Percentiles rank a stretch among this genome's conserved stretches.
Evolutionary conservation across 1,140 invertebrate genomes (phyloP).

Genomic region (Anadara kagoshimensis): DNA sequence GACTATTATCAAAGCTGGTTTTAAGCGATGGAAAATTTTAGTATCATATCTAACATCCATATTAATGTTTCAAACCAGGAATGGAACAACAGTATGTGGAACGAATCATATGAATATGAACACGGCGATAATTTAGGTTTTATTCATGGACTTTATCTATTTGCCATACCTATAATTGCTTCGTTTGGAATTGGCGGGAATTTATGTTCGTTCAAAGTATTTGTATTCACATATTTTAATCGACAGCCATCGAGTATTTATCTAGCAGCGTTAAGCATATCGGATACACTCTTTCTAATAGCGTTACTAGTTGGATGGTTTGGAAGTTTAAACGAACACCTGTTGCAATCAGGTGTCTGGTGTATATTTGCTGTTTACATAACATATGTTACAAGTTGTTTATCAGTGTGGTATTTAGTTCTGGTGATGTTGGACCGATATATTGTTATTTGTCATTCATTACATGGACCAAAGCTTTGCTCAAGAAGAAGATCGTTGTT

Average conservation of each 20-base stretch:
- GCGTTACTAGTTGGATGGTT: conserved; percentile 77
- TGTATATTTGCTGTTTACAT: conserved; percentile 67
- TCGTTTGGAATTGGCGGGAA: conserved; percentile 77
- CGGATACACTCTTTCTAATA: conserved; percentile 77
- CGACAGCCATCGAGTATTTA: conserved; percentile 79
- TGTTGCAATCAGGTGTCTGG: conserved; percentile 30
- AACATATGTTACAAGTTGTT: conserved; percentile 67
- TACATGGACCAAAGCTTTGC: conserved; percentile 63
- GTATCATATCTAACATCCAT: too few species aligned
- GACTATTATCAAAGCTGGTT: too few species aligned
- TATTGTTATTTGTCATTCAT: conserved; percentile 69
- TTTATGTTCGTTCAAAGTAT: conserved; percentile 77
- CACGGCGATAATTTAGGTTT: not conserved
- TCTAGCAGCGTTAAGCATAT: conserved; percentile 76
- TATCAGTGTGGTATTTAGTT: conserved; percentile 72
- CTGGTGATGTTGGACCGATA: conserved; percentile 73
- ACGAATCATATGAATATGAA: too few species aligned
- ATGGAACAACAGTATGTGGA: too few species aligned
- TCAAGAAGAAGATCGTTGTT: conserved; percentile 54
- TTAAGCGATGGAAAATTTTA: too few species aligned
- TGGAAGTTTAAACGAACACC: conserved; percentile 69
- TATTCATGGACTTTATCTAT: conserved; percentile 73
- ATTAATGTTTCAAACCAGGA: too few species aligned
- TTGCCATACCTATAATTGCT: conserved; percentile 77
- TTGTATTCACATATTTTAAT: conserved; percentile 77